Percentiles rank a stretch among this genome's conserved stretches.
phyloP scores from a whole-genome alignment of 2,797 vertebrate species.

The Lates japonicus region DNA sequence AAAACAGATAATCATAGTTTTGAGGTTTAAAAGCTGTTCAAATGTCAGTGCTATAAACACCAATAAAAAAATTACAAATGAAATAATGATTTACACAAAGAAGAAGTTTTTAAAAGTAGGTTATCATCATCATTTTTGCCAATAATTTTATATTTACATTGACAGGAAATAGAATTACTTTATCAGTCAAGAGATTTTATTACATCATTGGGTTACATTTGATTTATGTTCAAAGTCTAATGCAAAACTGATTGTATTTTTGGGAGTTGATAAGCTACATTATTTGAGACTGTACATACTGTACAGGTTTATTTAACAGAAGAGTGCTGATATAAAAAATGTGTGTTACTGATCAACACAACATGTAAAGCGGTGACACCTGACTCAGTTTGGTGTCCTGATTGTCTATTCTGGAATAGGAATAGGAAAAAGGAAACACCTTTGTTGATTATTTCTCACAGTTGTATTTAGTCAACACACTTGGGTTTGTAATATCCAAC shows the following conservation, averaged over 20 bases:
- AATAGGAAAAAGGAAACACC: too few species aligned
- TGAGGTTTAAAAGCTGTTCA: conserved; percentile 1
- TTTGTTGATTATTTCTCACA: neutral
- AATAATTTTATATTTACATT: neutral
- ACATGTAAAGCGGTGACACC: neutral
- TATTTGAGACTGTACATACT: neutral
- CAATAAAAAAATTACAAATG: neutral
- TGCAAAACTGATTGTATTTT: neutral
- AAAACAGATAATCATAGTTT: conserved; percentile 5
- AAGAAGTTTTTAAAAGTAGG: too few species aligned
- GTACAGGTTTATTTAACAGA: neutral
- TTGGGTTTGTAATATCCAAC: neutral
- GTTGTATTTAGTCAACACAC: neutral
- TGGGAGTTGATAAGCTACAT: neutral
- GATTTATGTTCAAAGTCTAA: neutral
- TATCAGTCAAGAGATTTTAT: neutral
- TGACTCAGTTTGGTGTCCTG: neutral
- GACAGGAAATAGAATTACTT: neutral
- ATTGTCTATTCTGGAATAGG: too few species aligned
- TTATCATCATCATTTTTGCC: too few species aligned
- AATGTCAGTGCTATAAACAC: neutral
- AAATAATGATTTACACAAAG: neutral
- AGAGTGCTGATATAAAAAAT: too few species aligned
- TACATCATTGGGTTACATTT: neutral
- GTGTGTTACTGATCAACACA: too few species aligned